Conservation (phyloP, 2,113 vertebrate species). For the Hypocryptadius cinnamomeus region DNA sequence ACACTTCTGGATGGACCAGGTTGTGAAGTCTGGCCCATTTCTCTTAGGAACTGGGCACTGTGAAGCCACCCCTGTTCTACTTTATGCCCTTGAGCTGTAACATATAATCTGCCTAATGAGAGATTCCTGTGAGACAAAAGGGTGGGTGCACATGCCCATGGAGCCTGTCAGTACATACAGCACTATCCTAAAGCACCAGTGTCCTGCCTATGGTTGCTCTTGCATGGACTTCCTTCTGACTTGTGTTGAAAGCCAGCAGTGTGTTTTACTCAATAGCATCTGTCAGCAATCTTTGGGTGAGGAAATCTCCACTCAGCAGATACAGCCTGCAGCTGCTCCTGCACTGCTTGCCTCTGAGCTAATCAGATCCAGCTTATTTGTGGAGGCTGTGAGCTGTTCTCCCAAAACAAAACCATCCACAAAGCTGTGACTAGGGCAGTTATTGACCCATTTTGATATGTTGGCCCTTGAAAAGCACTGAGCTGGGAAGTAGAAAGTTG, state of each 20-base stretch:
- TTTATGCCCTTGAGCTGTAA: neutral
- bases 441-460: neutral
- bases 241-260: slow-evolving; percentile 7
- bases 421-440: neutral
- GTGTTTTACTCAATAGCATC: slow-evolving; percentile 42
- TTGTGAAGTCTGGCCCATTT: neutral
- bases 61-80: neutral
- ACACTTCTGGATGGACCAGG: neutral
- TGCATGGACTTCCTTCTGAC: neutral
- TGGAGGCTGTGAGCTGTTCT: neutral
- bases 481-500: neutral
- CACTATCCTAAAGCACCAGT: neutral
- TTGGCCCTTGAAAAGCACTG: neutral
- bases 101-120: neutral
- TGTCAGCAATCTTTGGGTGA: slow-evolving; percentile 28
- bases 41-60: neutral
- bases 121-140: neutral
- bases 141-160: neutral
- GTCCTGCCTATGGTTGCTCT: neutral
- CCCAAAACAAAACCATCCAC: neutral
- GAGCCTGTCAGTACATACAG: neutral
- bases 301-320: slow-evolving; percentile 52
- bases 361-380: neutral
- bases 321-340: slow-evolving; percentile 42
- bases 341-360: neutral